Base-by-base conservation (phyloP, 1,140 invertebrate genomes). In the Caenorhabditis brenneri region DNA sequence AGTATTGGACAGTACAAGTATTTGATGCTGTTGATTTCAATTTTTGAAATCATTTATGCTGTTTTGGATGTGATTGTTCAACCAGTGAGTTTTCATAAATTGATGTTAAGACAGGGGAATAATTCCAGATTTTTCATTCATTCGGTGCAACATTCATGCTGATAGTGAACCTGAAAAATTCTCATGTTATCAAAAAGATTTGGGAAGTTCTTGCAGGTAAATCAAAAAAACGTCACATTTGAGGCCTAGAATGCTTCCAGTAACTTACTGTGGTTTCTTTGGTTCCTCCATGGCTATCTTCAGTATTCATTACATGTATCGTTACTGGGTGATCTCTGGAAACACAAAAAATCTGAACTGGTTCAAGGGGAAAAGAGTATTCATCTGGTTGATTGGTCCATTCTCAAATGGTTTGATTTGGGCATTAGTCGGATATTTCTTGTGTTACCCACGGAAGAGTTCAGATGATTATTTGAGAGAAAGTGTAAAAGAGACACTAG, bases 221-320 rank as follows among this genome's bases (percentile, higher is more conserved):
- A 2, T 9, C 9, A 36, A n/a, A 36, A n/a, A 33, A 3, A 1
- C 16, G 1, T 12, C 3, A 27, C 0, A 5, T 42, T 42, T 42
- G 39, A 42, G n/a, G n/a, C n/a, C n/a, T n/a, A n/a, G n/a, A n/a
- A n/a, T n/a, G n/a, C n/a, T 65, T 65, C 24, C 58, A 65, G 58
- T 36, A 16, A 36, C 36, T 16, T 65, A 65, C 58, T 65, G 58
- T 36, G 58, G 58, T n/a, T 65, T 65, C 58, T 65, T 19, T n/a
- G 58, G 58, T 19, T 65, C 58, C 19, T 65, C 58, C 5, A 33
- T 65, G 58, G 58, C 58, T 6, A 65, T 65, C 15, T 65, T 65
- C 29, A 33, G 29, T 36, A 16, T 65, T n/a, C 58, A 65, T 33
- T 65, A 33, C 10, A 10, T n/a, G 9, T 65, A 65, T 10, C 58